Conservation (phyloP, 2,113 vertebrate species). For the Dromas ardeola region DNA sequence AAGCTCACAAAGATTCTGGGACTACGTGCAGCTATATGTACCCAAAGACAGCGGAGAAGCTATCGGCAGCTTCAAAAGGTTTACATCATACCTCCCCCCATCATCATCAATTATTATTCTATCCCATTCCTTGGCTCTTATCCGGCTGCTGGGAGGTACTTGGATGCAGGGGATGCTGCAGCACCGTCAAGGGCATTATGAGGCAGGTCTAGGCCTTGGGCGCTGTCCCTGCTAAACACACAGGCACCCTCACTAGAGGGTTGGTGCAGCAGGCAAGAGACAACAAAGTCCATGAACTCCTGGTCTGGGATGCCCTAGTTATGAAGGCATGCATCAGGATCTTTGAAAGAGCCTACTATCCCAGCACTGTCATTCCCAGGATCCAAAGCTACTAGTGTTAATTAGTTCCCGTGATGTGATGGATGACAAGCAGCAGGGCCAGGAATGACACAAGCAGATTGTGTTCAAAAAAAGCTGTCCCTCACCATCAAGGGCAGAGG, state of each 20-base stretch:
- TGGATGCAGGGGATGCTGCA: slow-evolving; percentile 55
- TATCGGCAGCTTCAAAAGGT: neutral
- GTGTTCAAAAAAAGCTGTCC: neutral
- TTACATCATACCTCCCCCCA: slow-evolving; percentile 34
- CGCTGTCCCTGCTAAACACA: neutral
- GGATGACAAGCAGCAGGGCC: slow-evolving; percentile 37
- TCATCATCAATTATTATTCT: slow-evolving; percentile 60
- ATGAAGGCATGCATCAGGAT: neutral
- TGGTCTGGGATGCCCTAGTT: neutral
- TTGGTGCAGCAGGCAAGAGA: neutral
- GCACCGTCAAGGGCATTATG: slow-evolving; percentile 57
- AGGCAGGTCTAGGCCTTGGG: neutral
- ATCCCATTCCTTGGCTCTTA: slow-evolving; percentile 35
- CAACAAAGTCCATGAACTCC: neutral
- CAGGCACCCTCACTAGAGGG: neutral
- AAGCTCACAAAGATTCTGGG: neutral
- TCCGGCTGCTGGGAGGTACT: slow-evolving; percentile 43
- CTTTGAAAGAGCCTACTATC: slow-evolving; percentile 1
- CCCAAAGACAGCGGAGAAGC: neutral
- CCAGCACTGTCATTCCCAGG: neutral
- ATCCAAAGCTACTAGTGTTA: slow-evolving; percentile 24
- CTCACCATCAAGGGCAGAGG: slow-evolving; percentile 45
- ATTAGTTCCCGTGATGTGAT: slow-evolving; percentile 43
- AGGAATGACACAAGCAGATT: slow-evolving; percentile 37
- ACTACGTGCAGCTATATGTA: accelerated